Percentiles rank a stretch among this genome's conserved stretches.
Conservation (phyloP, 2,888 invertebrate genomes). For the Tipula confusa region DNA sequence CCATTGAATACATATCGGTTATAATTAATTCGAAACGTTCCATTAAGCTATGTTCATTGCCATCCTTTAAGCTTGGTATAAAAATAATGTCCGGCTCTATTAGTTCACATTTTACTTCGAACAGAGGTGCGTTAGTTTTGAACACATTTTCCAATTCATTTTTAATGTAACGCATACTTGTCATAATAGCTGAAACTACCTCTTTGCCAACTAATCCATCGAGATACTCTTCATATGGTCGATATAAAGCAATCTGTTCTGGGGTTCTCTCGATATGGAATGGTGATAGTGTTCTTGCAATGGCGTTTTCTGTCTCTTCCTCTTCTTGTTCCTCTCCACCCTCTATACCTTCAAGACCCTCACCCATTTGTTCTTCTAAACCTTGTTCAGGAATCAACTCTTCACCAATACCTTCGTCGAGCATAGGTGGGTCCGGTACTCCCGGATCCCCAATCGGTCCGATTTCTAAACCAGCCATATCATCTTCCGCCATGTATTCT, state of each 20-base stretch:
- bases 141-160: constrained; percentile 45
- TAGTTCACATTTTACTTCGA: constrained; percentile 71
- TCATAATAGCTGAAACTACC: constrained; percentile 53
- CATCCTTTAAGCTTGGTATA: constrained; percentile 56
- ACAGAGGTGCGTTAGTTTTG: constrained; percentile 56
- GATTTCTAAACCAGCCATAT: constrained; percentile 37
- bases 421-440: neutral
- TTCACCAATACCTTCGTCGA: constrained; percentile 39
- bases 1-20: neutral
- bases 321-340: constrained; percentile 52
- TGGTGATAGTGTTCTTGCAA: constrained; percentile 35
- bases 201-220: constrained; percentile 59
- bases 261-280: constrained; percentile 33
- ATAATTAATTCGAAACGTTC: neutral
- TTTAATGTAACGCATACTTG: constrained; percentile 42
- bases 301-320: constrained; percentile 33
- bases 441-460: neutral
- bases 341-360: constrained; percentile 37
- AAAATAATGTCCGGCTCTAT: constrained; percentile 69
- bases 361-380: constrained; percentile 39
- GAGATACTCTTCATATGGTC: constrained; percentile 59
- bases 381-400: constrained; percentile 42
- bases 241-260: constrained; percentile 39
- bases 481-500: constrained; percentile 48
- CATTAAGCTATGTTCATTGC: constrained; percentile 43